Conservation (phyloP, 2,888 invertebrate species). For the Zhengitettix transpicula region DNA sequence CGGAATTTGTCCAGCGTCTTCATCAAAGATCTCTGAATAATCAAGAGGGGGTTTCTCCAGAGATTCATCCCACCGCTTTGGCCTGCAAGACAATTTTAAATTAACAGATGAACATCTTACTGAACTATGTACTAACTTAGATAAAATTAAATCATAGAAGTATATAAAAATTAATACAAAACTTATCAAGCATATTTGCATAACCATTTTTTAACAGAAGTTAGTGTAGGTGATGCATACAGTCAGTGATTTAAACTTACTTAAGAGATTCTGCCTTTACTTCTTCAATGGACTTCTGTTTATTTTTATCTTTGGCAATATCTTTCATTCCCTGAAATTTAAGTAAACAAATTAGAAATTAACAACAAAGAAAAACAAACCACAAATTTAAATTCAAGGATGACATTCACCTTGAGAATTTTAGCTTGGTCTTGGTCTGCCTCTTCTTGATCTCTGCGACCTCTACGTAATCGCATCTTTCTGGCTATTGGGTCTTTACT, state of each 20-base stretch:
- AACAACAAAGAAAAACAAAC: constrained; percentile 1
- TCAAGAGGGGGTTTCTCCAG: constrained; percentile 88
- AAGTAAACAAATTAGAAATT: constrained; percentile 2
- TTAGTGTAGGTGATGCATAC: no score
- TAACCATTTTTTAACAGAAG: no score
- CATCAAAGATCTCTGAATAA: constrained; percentile 94
- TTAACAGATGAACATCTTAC: no score
- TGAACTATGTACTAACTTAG: no score
- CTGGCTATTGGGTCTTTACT: constrained; percentile 86
- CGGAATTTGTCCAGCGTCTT: constrained; percentile 82
- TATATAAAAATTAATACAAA: no score
- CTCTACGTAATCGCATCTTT: constrained; percentile 73
- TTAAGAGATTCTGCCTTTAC: constrained; percentile 54
- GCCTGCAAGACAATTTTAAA: constrained; percentile 33
- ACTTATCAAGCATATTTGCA: no score
- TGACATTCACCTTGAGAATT: constrained; percentile 48
- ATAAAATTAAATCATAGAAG: no score
- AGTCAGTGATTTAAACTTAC: no score
- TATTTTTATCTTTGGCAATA: constrained; percentile 65
- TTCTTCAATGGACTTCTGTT: constrained; percentile 47
- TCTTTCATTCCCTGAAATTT: constrained; percentile 60
- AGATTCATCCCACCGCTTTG: constrained; percentile 92
- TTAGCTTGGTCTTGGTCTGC: constrained; percentile 78
- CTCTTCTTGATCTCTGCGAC: constrained; percentile 58
- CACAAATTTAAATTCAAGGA: neutral